Conservation (phyloP, 2,797 vertebrate species). For the Gadopsis marmoratus region DNA sequence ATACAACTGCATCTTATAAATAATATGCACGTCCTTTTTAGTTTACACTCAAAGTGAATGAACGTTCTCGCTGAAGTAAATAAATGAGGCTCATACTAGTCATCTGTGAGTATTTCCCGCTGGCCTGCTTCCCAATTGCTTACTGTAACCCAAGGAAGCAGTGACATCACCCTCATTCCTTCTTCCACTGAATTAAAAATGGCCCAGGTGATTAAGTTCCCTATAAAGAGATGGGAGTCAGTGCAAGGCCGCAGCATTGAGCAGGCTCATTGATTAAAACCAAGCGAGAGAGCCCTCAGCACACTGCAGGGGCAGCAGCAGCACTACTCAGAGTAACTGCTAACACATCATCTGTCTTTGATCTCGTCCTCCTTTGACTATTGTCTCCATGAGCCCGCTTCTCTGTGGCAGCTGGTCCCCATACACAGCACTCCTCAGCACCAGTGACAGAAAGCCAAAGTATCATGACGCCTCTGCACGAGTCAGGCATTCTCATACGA, state of each 20-base stretch:
- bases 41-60: constrained; percentile 74
- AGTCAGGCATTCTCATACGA: constrained; percentile 33
- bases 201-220: constrained; percentile 81
- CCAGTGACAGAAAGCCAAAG: constrained; percentile 15
- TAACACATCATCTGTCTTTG: constrained; percentile 61
- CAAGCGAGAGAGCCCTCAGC: constrained; percentile 71
- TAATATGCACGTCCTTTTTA: constrained; percentile 60
- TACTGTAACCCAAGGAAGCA: constrained; percentile 78
- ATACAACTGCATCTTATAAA: constrained; percentile 66
- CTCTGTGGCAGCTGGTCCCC: constrained; percentile 52
- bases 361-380: constrained; percentile 63
- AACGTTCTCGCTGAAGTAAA: constrained; percentile 65
- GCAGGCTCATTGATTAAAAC: constrained; percentile 80
- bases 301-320: constrained; percentile 37
- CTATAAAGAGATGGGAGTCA: constrained; percentile 75
- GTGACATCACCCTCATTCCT: constrained; percentile 79
- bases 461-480: constrained; percentile 9
- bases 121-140: constrained; percentile 77
- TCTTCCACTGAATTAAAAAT: constrained; percentile 70
- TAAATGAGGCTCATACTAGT: constrained; percentile 63
- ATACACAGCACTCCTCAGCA: constrained; percentile 20
- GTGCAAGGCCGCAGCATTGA: constrained; percentile 76
- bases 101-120: constrained; percentile 70
- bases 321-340: constrained; percentile 52
- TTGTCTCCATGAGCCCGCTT: constrained; percentile 51